These are phyloP conservation scores for Entelurus aequoreus DNA, from an alignment of 2,113 vertebrate species.

Conservation along the genomic window DNA sequence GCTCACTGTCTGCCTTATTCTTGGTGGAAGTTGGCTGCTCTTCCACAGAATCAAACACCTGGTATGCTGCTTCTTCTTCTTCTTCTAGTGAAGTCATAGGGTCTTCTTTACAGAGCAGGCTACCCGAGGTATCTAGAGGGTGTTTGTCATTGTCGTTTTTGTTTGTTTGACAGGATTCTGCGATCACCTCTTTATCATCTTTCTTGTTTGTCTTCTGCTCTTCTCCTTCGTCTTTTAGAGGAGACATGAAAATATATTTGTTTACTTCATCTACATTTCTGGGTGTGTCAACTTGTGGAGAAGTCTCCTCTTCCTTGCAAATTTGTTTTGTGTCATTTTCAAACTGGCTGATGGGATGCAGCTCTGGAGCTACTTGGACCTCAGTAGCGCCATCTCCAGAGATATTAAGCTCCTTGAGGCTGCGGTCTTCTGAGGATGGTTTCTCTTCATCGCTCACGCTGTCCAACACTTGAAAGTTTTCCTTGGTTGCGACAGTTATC, in stretches of 20 bases:
- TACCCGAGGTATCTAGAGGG: neutral
- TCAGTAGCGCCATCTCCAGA: neutral
- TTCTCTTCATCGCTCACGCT: neutral
- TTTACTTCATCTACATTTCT: neutral
- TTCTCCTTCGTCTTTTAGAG: neutral
- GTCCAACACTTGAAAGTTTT: constrained; percentile 19
- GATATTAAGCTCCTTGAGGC: neutral
- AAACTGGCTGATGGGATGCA: neutral
- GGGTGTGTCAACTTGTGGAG: neutral
- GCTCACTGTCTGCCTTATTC: constrained; percentile 1
- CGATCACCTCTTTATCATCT: neutral
- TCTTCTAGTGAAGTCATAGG: neutral
- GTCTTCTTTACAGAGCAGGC: constrained; percentile 10
- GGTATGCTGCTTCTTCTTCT: constrained; percentile 28
- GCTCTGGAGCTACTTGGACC: neutral
- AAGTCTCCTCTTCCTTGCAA: neutral
- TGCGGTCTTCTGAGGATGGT: neutral
- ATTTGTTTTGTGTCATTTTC: neutral
- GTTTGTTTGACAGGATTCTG: neutral
- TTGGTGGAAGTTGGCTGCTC: constrained; percentile 25
- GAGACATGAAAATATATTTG: neutral
- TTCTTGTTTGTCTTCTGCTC: neutral
- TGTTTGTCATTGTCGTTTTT: constrained; percentile 1
- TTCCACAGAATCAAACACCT: constrained; percentile 41
- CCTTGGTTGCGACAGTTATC: neutral